A percentile compares a stretch with the other conserved stretches of the same genome.
These are phyloP conservation scores for Gorsachius magnificus DNA, from an alignment of 2,797 vertebrate species.

Conservation along the genomic window DNA sequence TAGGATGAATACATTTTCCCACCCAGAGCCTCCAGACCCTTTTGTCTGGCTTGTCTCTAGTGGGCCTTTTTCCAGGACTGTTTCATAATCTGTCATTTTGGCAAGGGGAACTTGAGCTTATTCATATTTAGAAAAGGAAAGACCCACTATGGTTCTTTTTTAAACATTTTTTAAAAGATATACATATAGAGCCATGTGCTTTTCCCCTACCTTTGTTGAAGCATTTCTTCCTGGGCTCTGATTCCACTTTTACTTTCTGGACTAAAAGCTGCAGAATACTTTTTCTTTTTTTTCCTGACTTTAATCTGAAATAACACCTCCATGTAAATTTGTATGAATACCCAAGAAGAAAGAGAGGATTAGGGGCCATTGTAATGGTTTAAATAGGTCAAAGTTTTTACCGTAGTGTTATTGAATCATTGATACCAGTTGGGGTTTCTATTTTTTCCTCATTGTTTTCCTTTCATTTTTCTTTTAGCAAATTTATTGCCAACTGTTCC, in stretches of 20 bases:
- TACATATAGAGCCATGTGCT: not conserved
- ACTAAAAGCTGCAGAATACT: not conserved
- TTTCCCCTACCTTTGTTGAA: not conserved
- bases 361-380: not conserved
- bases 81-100: not conserved
- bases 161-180: not conserved
- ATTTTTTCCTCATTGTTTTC: not conserved
- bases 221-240: not conserved
- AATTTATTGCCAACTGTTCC: not conserved
- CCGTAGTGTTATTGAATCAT: not conserved
- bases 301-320: not conserved
- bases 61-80: not conserved
- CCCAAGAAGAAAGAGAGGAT: not conserved
- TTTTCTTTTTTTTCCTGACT: not conserved
- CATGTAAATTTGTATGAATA: not conserved
- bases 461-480: not conserved
- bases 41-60: not conserved
- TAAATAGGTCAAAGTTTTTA: not conserved
- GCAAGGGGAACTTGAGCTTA: not conserved
- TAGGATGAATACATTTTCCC: not conserved
- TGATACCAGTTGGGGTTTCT: not conserved
- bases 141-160: not conserved
- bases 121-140: not conserved
- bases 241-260: not conserved
- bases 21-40: not conserved